Evolutionary conservation across 2,888 invertebrate species (phyloP).

Genomic region (Macrosoma leucophasiata): DNA sequence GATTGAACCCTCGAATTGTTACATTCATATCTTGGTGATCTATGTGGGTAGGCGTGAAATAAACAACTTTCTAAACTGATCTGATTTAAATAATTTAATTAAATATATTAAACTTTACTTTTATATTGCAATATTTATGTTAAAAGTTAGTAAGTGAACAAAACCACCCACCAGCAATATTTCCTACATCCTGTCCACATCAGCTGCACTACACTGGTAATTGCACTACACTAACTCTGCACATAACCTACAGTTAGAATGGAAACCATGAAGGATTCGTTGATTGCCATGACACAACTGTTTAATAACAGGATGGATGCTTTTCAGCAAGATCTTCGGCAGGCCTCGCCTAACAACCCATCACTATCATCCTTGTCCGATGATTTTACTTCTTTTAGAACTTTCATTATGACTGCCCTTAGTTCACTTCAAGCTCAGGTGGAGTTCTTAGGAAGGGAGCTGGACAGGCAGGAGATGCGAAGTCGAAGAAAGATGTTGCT

Average conservation of each 20-base stretch:
- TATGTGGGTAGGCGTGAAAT: no score
- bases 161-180: no score
- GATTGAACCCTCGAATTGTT: no score
- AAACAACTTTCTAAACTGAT: no score
- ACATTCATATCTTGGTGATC: no score
- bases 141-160: no score
- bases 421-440: background rate
- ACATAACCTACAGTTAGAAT: background rate
- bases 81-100: no score
- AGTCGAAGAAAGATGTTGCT: conserved; percentile 1
- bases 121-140: no score
- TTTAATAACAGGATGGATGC: background rate
- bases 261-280: background rate
- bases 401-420: background rate
- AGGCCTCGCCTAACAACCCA: background rate
- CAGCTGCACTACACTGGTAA: no score
- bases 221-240: no score
- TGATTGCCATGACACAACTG: background rate
- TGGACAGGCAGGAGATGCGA: background rate
- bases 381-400: background rate
- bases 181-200: no score
- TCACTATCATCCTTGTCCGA: background rate
- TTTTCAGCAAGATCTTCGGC: background rate
- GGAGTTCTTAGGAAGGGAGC: background rate
- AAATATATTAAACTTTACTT: no score